Conservation (phyloP, 37 sponge, comb jelly and placozoan species). For the Oopsacas minuta region DNA sequence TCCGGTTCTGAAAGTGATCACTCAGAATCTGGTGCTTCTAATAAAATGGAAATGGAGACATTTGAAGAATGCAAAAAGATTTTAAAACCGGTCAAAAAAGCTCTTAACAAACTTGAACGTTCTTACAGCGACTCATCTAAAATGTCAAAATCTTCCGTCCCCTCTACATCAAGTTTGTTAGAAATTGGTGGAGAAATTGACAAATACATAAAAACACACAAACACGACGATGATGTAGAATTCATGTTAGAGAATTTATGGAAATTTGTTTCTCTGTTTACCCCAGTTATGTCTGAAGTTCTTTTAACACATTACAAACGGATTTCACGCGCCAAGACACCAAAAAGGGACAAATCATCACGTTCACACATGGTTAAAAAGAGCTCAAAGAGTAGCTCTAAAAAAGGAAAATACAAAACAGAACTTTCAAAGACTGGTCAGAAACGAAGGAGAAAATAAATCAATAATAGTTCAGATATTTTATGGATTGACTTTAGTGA, state of each 20-base stretch:
- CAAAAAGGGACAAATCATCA: not conserved
- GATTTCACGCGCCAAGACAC: not conserved
- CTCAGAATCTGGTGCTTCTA: not conserved
- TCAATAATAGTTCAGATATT: not conserved
- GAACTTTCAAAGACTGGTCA: not conserved
- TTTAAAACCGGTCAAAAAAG: slow-evolving; percentile 13
- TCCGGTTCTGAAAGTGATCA: not conserved
- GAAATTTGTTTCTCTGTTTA: slow-evolving; percentile 1
- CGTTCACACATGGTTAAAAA: not conserved
- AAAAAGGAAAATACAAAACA: not conserved
- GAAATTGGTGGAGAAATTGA: not conserved
- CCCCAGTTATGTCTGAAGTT: not conserved
- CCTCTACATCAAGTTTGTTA: not conserved
- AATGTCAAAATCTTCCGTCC: not conserved
- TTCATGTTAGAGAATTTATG: not conserved
- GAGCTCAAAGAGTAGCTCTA: not conserved
- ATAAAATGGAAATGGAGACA: not conserved
- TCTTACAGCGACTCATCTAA: not conserved
- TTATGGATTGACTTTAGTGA: not conserved
- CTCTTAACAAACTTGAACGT: not conserved
- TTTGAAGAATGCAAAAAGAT: not conserved
- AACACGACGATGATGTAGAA: not conserved
- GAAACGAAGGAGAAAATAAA: not conserved
- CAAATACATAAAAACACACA: not conserved
- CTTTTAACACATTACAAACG: not conserved